A percentile compares a stretch with the other conserved stretches of the same genome.
Evolutionary conservation across 1,140 invertebrate genomes (phyloP).

Genomic region (Drosophila chauvacae): DNA sequence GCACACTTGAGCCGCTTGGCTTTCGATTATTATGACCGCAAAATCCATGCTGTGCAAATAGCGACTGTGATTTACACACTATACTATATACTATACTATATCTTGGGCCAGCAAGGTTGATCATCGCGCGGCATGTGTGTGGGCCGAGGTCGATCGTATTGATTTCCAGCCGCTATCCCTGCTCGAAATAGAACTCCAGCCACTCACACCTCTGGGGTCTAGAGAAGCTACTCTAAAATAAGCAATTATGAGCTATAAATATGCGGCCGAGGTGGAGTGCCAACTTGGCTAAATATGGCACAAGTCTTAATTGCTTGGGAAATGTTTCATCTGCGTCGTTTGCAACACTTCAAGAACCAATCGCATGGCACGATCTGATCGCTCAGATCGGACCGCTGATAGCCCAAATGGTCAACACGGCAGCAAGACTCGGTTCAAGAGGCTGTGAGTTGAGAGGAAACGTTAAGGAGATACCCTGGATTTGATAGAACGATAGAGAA

Average conservation of each 20-base stretch:
- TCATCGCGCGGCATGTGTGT: conserved; percentile 13
- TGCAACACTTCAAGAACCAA: conserved; percentile 57
- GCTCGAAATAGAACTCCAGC: conserved; percentile 31
- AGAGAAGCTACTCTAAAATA: conserved; percentile 66
- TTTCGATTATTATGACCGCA: conserved; percentile 57
- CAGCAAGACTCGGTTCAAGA: background rate
- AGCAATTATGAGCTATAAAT: conserved; percentile 75
- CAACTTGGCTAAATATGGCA: conserved; percentile 59
- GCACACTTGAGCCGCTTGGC: conserved; percentile 43
- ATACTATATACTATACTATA: background rate
- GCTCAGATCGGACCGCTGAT: conserved; percentile 48
- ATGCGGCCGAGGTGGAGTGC: conserved; percentile 20
- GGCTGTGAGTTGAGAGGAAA: too few species aligned
- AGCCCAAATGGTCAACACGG: conserved; percentile 41
- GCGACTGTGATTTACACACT: conserved; percentile 49
- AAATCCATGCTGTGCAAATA: conserved; percentile 73
- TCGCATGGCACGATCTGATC: conserved; percentile 41
- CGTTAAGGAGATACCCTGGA: background rate
- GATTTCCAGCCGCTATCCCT: conserved; percentile 22
- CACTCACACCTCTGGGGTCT: conserved; percentile 4
- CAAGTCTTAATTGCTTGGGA: conserved; percentile 57
- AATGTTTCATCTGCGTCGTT: conserved; percentile 68
- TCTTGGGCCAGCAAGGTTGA: conserved; percentile 42
- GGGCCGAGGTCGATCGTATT: conserved; percentile 26
- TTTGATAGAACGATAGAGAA: background rate